phyloP scores from a whole-genome alignment of 2,888 invertebrate genomes.

The Drosophila birchii region DNA sequence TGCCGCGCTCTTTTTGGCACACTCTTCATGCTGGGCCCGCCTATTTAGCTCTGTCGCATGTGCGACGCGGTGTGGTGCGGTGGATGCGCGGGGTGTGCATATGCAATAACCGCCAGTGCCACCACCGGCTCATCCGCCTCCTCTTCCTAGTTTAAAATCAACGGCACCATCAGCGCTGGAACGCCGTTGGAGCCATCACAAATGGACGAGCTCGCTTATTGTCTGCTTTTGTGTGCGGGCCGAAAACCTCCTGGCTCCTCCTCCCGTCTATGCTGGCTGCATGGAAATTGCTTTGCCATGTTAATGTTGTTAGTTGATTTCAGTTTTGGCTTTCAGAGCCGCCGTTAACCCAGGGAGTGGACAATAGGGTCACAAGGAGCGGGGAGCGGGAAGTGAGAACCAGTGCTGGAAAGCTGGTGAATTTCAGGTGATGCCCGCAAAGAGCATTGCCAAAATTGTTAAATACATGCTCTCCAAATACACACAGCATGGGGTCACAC shows the following conservation, averaged over 20 bases:
- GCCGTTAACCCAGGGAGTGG: slow-evolving; percentile 39
- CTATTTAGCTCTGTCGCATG: slow-evolving; percentile 61
- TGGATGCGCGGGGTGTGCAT: slow-evolving; percentile 46
- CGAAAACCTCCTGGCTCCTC: slow-evolving; percentile 9
- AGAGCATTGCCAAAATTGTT: slow-evolving; percentile 78
- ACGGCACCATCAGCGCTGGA: slow-evolving; percentile 33
- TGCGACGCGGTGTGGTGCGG: slow-evolving; percentile 15
- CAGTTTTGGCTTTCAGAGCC: slow-evolving; percentile 76
- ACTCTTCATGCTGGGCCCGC: slow-evolving; percentile 52
- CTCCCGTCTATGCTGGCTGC: slow-evolving; percentile 13
- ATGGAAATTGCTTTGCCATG: slow-evolving; percentile 74
- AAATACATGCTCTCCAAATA: slow-evolving; percentile 56
- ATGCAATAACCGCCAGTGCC: slow-evolving; percentile 62
- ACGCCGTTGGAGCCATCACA: slow-evolving; percentile 45
- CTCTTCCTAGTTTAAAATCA: slow-evolving; percentile 1
- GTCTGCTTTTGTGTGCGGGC: slow-evolving; percentile 57
- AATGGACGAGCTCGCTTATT: slow-evolving; percentile 61
- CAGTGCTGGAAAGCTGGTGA: slow-evolving; percentile 33
- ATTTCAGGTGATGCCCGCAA: slow-evolving; percentile 78
- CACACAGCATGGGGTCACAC: slow-evolving; percentile 39
- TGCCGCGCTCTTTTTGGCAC: slow-evolving; percentile 33
- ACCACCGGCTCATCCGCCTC: slow-evolving; percentile 2
- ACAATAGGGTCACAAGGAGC: slow-evolving; percentile 53
- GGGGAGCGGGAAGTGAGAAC: not conserved
- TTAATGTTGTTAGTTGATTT: slow-evolving; percentile 82